Conservation (phyloP, 2,797 vertebrate genomes). For the Semaprochilodus insignis region DNA sequence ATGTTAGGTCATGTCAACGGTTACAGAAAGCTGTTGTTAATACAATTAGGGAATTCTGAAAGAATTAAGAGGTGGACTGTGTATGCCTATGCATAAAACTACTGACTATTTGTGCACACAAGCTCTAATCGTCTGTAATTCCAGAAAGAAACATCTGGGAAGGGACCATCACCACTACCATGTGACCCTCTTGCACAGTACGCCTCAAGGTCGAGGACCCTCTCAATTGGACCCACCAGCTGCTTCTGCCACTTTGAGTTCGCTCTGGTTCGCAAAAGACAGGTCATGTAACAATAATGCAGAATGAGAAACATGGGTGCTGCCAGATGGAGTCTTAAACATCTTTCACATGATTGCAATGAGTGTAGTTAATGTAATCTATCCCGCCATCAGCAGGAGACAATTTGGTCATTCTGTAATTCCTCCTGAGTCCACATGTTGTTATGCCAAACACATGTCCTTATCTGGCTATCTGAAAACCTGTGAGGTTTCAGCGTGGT, state of each 20-base stretch:
- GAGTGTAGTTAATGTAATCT: not conserved
- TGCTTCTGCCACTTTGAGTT: not conserved
- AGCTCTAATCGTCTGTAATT: not conserved
- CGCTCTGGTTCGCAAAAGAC: slow-evolving; percentile 1
- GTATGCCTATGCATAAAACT: not conserved
- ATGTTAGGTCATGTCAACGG: not conserved
- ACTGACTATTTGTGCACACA: not conserved
- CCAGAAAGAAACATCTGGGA: slow-evolving; percentile 3
- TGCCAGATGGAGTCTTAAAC: slow-evolving; percentile 4
- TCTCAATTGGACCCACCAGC: not conserved
- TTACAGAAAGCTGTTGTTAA: not conserved
- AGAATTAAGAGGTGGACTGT: not conserved
- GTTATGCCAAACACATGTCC: slow-evolving; percentile 33
- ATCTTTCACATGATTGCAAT: slow-evolving; percentile 22
- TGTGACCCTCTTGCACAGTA: not conserved
- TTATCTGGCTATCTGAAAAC: slow-evolving; percentile 37
- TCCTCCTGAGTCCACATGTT: slow-evolving; percentile 14
- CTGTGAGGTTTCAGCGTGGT: slow-evolving; percentile 36
- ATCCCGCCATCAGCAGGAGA: slow-evolving; percentile 13
- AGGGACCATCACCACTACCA: not conserved
- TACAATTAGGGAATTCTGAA: not conserved
- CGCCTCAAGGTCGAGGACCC: slow-evolving; percentile 14
- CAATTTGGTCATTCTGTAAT: slow-evolving; percentile 14
- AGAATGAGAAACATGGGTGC: not conserved
- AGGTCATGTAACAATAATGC: not conserved